Percentiles rank a stretch among this genome's conserved stretches.
These are phyloP conservation scores for Metacarcinus magister DNA, from an alignment of 2,888 invertebrate species.

Conservation along the genomic window DNA sequence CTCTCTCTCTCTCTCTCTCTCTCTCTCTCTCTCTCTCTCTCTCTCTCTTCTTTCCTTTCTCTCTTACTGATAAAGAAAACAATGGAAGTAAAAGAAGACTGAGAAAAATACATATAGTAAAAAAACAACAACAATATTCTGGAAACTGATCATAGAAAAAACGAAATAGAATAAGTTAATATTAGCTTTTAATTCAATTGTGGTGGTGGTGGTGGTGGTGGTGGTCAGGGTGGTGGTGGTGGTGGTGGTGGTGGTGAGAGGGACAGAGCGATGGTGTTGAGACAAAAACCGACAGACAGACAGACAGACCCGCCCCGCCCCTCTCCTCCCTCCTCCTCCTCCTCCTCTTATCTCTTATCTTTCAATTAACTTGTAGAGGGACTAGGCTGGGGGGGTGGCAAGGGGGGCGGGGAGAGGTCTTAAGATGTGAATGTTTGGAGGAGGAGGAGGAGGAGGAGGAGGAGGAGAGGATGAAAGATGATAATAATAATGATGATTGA, in stretches of 20 bases:
- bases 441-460: background rate
- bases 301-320: background rate
- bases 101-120: no score
- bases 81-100: no score
- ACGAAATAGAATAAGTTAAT: background rate
- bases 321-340: background rate
- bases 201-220: background rate
- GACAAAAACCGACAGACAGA: slow-evolving; percentile 27
- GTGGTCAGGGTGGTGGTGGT: background rate
- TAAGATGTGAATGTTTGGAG: background rate
- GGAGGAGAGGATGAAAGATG: no score
- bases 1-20: background rate
- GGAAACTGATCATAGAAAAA: background rate
- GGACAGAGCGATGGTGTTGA: slow-evolving; percentile 5
- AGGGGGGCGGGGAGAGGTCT: background rate
- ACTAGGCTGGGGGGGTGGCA: background rate
- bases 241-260: slow-evolving; percentile 16
- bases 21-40: background rate
- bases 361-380: slow-evolving; percentile 49
- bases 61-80: background rate
- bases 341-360: slow-evolving; percentile 57
- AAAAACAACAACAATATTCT: background rate
- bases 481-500: no score
- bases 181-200: background rate
- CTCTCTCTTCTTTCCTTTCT: background rate